phyloP scores from a whole-genome alignment of 2,797 vertebrate genomes.

The Bothrops alternatus region DNA sequence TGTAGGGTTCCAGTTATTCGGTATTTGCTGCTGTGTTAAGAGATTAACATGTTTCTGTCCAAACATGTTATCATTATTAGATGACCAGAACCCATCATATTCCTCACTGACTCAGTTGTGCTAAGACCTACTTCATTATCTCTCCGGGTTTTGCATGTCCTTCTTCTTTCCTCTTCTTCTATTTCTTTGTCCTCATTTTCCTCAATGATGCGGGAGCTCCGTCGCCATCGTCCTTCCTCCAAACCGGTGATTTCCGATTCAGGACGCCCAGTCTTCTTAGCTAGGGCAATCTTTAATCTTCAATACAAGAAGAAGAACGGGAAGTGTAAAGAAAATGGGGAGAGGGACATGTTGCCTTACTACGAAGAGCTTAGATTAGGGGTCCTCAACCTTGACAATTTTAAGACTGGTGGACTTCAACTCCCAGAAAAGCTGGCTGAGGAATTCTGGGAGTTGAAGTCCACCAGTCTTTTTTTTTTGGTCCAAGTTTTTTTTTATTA shows the following conservation, averaged over 20 bases:
- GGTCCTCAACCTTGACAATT: too few relatives aligned
- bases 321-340: neutral
- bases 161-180: constrained; percentile 81
- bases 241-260: constrained; percentile 80
- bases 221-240: constrained; percentile 81
- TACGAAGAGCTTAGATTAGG: neutral
- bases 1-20: neutral
- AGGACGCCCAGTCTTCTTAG: constrained; percentile 83
- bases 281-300: constrained; percentile 87
- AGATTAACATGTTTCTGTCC: neutral
- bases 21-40: neutral
- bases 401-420: too few relatives aligned
- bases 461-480: too few relatives aligned
- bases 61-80: fast-evolving
- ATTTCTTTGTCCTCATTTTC: constrained; percentile 79
- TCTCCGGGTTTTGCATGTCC: constrained; percentile 58
- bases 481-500: too few relatives aligned
- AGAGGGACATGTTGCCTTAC: neutral
- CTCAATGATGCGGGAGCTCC: constrained; percentile 83
- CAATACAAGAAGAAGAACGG: neutral
- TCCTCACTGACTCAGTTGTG: fast-evolving
- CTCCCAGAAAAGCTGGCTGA: too few relatives aligned
- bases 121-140: constrained; percentile 73
- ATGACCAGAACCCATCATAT: neutral
- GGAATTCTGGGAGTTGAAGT: too few relatives aligned